A percentile compares a stretch with the other conserved stretches of the same genome.
These are phyloP conservation scores for Argyrosomus japonicus DNA, from an alignment of 2,113 vertebrate species.

Conservation along the genomic window DNA sequence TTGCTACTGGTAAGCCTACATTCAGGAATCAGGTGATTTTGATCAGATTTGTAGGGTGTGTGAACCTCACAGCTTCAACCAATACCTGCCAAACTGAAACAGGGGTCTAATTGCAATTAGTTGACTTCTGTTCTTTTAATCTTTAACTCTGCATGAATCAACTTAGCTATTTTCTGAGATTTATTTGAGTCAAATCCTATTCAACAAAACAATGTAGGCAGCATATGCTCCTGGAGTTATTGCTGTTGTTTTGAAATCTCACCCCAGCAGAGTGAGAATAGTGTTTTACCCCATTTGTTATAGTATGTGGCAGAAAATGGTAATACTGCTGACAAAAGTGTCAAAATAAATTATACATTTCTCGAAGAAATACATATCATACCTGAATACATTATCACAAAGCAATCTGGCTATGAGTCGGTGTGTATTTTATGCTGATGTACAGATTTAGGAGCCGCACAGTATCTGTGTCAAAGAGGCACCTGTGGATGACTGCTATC, in stretches of 20 bases:
- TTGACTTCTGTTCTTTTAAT: background rate
- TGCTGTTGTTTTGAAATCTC: conserved; percentile 75
- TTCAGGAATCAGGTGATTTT: background rate
- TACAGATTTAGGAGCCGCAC: conserved; percentile 55
- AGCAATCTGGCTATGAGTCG: conserved; percentile 70
- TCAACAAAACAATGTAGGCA: conserved; percentile 16
- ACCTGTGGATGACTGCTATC: conserved; percentile 71
- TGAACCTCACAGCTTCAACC: background rate
- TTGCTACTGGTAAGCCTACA: background rate
- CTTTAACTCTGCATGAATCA: conserved; percentile 10
- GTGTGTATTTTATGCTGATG: conserved; percentile 75
- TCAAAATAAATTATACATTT: conserved; percentile 80
- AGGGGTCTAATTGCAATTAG: background rate
- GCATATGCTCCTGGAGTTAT: conserved; percentile 49
- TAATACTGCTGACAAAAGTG: conserved; percentile 75
- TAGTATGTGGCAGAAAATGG: conserved; percentile 58
- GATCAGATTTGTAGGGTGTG: background rate
- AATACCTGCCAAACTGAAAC: background rate
- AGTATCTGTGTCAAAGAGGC: conserved; percentile 49
- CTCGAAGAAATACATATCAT: conserved; percentile 76
- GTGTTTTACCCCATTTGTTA: conserved; percentile 69
- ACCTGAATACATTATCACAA: conserved; percentile 79
- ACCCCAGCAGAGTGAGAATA: conserved; percentile 67
- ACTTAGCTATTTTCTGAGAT: background rate
- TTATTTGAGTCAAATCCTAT: conserved; percentile 3